Percentiles rank a stretch among this genome's conserved stretches.
Evolutionary conservation across 2,113 vertebrate genomes (phyloP).

Genomic region (Sylvilagus bachmani): DNA sequence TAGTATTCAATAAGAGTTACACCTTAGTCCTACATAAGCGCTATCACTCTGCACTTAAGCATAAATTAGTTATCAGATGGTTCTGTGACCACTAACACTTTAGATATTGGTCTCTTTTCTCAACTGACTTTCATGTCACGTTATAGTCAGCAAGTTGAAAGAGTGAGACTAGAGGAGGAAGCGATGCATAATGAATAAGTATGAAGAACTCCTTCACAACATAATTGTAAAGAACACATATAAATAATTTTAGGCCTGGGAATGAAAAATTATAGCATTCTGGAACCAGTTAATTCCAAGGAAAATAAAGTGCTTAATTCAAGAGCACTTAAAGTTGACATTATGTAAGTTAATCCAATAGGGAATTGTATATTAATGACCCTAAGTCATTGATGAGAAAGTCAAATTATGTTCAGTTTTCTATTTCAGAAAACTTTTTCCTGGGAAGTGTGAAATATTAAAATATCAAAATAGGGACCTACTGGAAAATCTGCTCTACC

Average conservation of each 20-base stretch:
- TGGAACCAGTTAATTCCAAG: background rate
- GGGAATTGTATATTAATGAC: conserved; percentile 20
- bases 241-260: background rate
- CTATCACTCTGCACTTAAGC: background rate
- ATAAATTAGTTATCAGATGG: background rate
- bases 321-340: background rate
- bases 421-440: background rate
- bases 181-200: background rate
- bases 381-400: conserved; percentile 25
- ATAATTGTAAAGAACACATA: background rate
- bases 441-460: background rate
- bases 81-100: background rate
- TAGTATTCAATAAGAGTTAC: background rate
- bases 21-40: background rate
- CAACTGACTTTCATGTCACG: background rate
- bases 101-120: background rate
- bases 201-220: background rate
- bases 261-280: background rate
- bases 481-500: too few relatives aligned
- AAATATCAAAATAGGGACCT: background rate
- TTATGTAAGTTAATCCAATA: background rate
- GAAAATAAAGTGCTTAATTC: conserved; percentile 8
- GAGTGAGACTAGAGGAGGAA: background rate
- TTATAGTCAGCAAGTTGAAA: background rate
- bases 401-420: conserved; percentile 42